A percentile compares a stretch with the other conserved stretches of the same genome.
Evolutionary conservation across 2,113 vertebrate genomes (phyloP).

Genomic region (Callaeas wilsoni): DNA sequence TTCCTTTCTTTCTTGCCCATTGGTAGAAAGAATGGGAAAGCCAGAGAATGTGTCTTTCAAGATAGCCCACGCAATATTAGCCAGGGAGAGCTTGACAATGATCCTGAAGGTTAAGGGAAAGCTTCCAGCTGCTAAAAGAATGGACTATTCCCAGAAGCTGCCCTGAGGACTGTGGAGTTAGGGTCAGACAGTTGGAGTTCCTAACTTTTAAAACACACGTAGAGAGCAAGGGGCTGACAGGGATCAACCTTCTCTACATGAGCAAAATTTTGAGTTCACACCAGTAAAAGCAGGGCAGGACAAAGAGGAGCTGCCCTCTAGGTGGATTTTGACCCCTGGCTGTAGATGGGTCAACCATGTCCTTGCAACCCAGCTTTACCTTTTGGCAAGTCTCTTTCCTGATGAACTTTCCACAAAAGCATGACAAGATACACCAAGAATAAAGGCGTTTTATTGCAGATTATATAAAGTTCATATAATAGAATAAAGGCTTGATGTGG

Average conservation of each 20-base stretch:
- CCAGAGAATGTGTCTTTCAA: background rate
- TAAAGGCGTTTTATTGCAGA: background rate
- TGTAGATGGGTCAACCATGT: rapidly evolving
- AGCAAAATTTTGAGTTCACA: background rate
- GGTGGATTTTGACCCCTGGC: background rate
- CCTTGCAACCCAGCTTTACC: background rate
- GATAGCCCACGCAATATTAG: background rate
- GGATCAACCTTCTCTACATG: rapidly evolving
- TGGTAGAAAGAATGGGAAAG: background rate
- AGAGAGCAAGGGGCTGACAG: background rate
- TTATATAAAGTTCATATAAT: background rate
- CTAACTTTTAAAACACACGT: background rate
- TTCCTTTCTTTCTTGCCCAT: background rate
- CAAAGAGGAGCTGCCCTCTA: background rate
- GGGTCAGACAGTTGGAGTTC: background rate
- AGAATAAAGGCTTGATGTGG: background rate
- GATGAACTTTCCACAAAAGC: background rate
- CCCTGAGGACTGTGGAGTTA: background rate
- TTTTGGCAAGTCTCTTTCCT: background rate
- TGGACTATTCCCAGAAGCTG: background rate
- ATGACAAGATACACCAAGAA: background rate
- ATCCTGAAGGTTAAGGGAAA: background rate
- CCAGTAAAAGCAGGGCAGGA: background rate
- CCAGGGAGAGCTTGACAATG: background rate
- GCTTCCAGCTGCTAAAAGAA: background rate